Conservation (phyloP, 2,797 vertebrate genomes). For the Pipistrellus nathusii region DNA sequence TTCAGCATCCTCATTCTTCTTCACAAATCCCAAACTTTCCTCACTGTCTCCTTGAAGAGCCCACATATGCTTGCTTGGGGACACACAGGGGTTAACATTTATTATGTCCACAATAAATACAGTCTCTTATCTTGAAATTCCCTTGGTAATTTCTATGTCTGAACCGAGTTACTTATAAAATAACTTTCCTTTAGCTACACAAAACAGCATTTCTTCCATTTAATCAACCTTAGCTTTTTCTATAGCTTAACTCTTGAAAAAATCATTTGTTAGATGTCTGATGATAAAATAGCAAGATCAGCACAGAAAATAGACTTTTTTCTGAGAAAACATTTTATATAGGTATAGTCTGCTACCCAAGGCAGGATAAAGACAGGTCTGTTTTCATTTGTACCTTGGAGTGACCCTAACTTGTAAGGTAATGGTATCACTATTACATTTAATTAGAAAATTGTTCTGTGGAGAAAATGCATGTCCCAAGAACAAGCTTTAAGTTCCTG, state of each 20-base stretch:
- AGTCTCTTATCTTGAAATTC: neutral
- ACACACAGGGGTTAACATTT: neutral
- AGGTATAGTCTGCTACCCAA: neutral
- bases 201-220: neutral
- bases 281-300: neutral
- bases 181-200: neutral
- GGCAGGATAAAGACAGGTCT: neutral
- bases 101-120: neutral
- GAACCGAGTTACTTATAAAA: neutral
- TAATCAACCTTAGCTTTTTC: neutral
- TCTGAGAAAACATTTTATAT: neutral
- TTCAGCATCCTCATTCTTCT: neutral
- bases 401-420: slow-evolving; percentile 25
- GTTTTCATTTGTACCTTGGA: slow-evolving; percentile 32
- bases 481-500: neutral
- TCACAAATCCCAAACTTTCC: neutral
- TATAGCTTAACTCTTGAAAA: neutral
- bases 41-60: neutral
- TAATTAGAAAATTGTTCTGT: slow-evolving; percentile 35
- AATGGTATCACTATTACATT: neutral
- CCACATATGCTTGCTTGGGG: neutral
- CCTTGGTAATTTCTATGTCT: neutral
- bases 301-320: neutral
- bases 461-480: neutral
- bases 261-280: neutral